These are phyloP conservation scores for Spheniscus humboldti DNA, from an alignment of 2,797 vertebrate genomes.

Conservation along the genomic window DNA sequence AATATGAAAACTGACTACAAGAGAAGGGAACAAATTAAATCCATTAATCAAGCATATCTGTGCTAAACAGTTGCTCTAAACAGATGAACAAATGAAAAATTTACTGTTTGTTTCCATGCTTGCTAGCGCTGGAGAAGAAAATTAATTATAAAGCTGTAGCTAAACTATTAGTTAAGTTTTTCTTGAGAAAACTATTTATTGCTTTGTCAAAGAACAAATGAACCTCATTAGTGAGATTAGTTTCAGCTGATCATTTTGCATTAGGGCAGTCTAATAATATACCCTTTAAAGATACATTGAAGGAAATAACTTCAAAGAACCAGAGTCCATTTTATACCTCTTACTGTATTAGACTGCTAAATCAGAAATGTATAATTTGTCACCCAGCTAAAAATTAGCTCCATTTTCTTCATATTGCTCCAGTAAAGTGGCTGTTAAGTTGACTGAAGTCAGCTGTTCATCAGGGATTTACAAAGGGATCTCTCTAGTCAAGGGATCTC, in stretches of 20 bases:
- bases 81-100: slow-evolving; percentile 80
- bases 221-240: slow-evolving; percentile 79
- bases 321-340: slow-evolving; percentile 31
- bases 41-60: slow-evolving; percentile 85
- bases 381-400: background rate
- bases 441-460: background rate
- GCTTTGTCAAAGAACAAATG: slow-evolving; percentile 76
- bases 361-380: slow-evolving; percentile 15
- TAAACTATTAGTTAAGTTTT: slow-evolving; percentile 74
- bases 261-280: slow-evolving; percentile 64
- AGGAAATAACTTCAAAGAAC: slow-evolving; percentile 55
- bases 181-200: slow-evolving; percentile 73
- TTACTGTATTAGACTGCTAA: slow-evolving; percentile 47
- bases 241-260: slow-evolving; percentile 73
- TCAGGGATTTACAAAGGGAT: background rate
- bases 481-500: background rate
- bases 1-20: slow-evolving; percentile 82
- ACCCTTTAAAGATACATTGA: slow-evolving; percentile 48
- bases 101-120: slow-evolving; percentile 75
- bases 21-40: slow-evolving; percentile 82
- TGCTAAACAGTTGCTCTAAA: slow-evolving; percentile 76
- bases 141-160: slow-evolving; percentile 72
- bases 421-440: background rate
- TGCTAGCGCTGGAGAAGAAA: slow-evolving; percentile 61
- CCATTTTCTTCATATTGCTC: background rate